Evolutionary conservation across 2,113 vertebrate species (phyloP).

Genomic region (Cyanoderma ruficeps): DNA sequence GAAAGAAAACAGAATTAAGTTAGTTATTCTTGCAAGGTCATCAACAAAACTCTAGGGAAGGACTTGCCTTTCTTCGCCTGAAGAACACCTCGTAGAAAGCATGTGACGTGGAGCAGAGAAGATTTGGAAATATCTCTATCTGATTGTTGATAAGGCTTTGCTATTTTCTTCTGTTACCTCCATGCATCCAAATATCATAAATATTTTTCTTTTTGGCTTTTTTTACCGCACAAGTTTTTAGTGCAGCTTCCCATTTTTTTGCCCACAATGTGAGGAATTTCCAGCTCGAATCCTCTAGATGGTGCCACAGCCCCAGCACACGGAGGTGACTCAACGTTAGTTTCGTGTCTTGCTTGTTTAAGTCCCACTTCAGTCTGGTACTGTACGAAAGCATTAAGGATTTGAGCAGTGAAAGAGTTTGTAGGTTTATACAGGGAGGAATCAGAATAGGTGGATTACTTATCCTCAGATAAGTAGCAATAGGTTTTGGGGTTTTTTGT

Average conservation of each 20-base stretch:
- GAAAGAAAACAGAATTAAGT: not conserved
- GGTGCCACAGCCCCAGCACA: slow-evolving; percentile 67
- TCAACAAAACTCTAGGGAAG: not conserved
- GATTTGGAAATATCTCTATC: not conserved
- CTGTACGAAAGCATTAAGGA: not conserved
- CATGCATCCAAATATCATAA: not conserved
- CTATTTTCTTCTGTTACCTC: not conserved
- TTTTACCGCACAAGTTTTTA: not conserved
- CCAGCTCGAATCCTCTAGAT: slow-evolving; percentile 69
- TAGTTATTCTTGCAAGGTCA: not conserved
- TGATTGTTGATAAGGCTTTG: not conserved
- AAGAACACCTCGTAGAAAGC: not conserved
- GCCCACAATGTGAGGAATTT: not conserved
- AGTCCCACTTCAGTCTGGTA: not conserved
- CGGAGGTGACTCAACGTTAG: rapidly evolving
- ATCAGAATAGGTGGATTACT: not conserved
- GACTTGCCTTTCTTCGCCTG: not conserved
- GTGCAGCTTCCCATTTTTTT: not conserved
- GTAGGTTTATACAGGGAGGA: not conserved
- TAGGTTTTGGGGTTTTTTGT: not conserved
- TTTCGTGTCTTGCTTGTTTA: slow-evolving; percentile 19
- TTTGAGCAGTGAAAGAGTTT: not conserved
- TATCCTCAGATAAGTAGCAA: not conserved
- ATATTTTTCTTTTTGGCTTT: not conserved
- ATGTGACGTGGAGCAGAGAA: not conserved